phyloP scores from a whole-genome alignment of 1,140 invertebrate species.

The Diprion similis region DNA sequence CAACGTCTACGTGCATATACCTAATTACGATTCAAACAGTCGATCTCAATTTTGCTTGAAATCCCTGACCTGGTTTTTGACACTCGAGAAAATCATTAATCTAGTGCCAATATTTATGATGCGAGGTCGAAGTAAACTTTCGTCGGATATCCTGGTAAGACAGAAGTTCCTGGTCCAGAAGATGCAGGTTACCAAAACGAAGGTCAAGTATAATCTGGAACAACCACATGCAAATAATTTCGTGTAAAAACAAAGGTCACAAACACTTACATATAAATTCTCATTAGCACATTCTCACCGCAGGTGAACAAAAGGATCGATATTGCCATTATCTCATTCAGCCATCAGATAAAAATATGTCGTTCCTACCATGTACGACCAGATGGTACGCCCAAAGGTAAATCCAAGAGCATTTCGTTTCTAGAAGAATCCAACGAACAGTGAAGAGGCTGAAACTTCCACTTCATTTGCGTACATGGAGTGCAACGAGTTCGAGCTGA shows the following conservation, averaged over 20 bases:
- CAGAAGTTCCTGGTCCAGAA: neutral
- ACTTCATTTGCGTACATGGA: neutral
- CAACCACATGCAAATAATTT: too few species aligned
- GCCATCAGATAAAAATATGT: neutral
- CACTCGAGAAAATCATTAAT: slow-evolving; percentile 1
- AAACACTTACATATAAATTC: too few species aligned
- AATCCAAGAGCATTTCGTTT: neutral
- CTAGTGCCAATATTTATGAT: neutral
- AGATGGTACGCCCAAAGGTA: neutral
- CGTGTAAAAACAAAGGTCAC: too few species aligned
- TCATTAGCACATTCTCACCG: too few species aligned
- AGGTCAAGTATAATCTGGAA: too few species aligned
- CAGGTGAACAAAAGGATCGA: too few species aligned
- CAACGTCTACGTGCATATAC: neutral
- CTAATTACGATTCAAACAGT: neutral
- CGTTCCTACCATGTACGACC: too few species aligned
- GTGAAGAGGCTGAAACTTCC: neutral
- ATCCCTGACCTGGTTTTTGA: slow-evolving; percentile 1
- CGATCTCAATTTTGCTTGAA: neutral
- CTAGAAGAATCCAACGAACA: neutral
- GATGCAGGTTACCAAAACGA: neutral
- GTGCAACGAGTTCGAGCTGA: too few species aligned
- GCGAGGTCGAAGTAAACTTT: neutral
- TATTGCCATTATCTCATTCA: neutral
- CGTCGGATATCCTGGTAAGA: neutral